Evolutionary conservation across 2,888 invertebrate species (phyloP).

Genomic region (Phortica magna): DNA sequence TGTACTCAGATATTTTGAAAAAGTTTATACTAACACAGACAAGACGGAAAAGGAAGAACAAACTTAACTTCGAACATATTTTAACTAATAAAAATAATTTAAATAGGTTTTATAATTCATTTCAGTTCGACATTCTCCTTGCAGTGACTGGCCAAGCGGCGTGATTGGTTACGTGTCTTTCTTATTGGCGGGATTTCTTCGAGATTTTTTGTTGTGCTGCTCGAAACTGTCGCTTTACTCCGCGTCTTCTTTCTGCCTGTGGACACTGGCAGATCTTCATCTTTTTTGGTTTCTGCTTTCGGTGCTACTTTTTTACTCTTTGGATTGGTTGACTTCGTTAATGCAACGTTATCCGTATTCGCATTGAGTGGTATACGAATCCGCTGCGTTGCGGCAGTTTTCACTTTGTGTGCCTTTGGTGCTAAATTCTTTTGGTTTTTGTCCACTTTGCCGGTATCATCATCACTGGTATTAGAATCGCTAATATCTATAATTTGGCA

Average conservation of each 20-base stretch:
- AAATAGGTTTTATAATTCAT: neutral
- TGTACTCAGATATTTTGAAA: no score
- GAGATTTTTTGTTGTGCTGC: neutral
- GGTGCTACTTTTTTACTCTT: neutral
- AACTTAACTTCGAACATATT: neutral
- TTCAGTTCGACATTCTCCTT: neutral
- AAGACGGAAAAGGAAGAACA: no score
- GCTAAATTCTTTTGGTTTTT: neutral
- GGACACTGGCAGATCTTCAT: neutral
- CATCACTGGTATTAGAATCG: constrained; percentile 41
- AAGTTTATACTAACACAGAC: no score
- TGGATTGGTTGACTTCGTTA: neutral
- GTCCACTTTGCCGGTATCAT: neutral
- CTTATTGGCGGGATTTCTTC: neutral
- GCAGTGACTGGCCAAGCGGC: neutral
- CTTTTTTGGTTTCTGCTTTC: neutral
- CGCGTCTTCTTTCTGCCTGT: neutral
- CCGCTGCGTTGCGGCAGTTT: neutral
- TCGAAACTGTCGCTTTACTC: neutral
- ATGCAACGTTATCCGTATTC: neutral
- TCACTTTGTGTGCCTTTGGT: neutral
- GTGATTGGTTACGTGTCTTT: constrained; percentile 3
- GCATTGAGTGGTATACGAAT: neutral
- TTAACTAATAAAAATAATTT: neutral
- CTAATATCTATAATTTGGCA: constrained; percentile 56